Evolutionary conservation across 2,797 vertebrate genomes (phyloP).

Genomic region (Gambelia wislizenii): DNA sequence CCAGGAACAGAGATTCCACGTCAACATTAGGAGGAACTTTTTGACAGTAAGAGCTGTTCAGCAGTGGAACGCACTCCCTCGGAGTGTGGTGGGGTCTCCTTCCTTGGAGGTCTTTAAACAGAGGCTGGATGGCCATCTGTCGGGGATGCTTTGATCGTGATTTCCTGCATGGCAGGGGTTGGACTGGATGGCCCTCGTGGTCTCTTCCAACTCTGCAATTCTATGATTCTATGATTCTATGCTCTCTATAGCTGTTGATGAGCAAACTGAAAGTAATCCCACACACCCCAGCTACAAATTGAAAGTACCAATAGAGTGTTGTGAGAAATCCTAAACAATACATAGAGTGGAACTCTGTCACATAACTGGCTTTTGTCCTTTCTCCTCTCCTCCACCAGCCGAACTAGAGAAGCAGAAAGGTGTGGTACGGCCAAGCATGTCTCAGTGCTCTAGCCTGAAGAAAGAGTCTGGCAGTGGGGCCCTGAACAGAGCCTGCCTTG

Average conservation of each 20-base stretch:
- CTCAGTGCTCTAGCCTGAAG: constrained; percentile 90
- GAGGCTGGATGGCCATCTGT: too few relatives aligned
- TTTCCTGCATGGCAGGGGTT: too few relatives aligned
- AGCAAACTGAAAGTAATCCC: background rate
- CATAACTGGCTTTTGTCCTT: background rate
- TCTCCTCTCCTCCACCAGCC: constrained; percentile 77
- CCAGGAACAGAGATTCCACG: too few relatives aligned
- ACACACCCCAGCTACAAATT: background rate
- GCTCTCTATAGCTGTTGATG: background rate
- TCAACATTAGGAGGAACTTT: too few relatives aligned
- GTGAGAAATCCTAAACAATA: background rate
- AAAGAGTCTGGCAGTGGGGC: constrained; percentile 92
- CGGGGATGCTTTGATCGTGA: too few relatives aligned
- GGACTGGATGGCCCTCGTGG: too few relatives aligned
- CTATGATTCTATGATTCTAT: background rate
- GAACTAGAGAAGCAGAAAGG: constrained; percentile 98
- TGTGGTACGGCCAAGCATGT: constrained; percentile 90
- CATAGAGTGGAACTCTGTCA: background rate
- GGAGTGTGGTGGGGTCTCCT: too few relatives aligned
- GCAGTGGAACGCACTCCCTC: too few relatives aligned
- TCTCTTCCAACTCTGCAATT: too few relatives aligned
- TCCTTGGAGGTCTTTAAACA: too few relatives aligned
- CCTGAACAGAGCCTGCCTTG: constrained; percentile 89
- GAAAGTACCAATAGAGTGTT: background rate
- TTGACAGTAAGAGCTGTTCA: too few relatives aligned